Conservation (phyloP, 2,888 invertebrate species). For the Plagodis dolabraria region DNA sequence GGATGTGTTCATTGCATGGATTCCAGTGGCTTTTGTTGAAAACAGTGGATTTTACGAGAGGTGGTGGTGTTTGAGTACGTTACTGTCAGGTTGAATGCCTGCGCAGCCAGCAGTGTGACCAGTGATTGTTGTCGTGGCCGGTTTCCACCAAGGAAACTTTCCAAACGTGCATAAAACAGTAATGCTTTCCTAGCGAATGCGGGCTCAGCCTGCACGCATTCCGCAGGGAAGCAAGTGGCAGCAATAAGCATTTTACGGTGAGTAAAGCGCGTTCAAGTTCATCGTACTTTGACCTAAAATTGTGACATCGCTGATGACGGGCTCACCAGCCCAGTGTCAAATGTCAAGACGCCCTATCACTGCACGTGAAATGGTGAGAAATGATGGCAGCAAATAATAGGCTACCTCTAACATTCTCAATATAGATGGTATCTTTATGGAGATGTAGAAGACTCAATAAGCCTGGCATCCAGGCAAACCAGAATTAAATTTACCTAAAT, state of each 20-base stretch:
- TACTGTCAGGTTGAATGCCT: slow-evolving; percentile 66
- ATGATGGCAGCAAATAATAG: slow-evolving; percentile 19
- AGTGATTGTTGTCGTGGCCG: slow-evolving; percentile 84
- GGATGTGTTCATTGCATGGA: slow-evolving; percentile 67
- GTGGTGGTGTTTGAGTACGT: slow-evolving; percentile 72
- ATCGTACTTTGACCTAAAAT: slow-evolving; percentile 82
- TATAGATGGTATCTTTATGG: too few species aligned
- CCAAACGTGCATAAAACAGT: slow-evolving; percentile 83
- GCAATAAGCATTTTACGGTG: slow-evolving; percentile 83
- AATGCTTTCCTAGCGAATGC: slow-evolving; percentile 82
- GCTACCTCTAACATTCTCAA: not conserved
- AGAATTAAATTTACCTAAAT: too few species aligned
- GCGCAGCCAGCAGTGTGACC: slow-evolving; percentile 74
- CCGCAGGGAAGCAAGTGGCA: slow-evolving; percentile 81
- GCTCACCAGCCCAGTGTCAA: slow-evolving; percentile 57
- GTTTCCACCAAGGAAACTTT: slow-evolving; percentile 82
- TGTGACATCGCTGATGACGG: slow-evolving; percentile 55
- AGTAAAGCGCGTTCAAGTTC: slow-evolving; percentile 81
- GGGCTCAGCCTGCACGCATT: slow-evolving; percentile 81
- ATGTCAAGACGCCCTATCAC: slow-evolving; percentile 54
- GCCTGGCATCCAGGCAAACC: too few species aligned
- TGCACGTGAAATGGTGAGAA: slow-evolving; percentile 43
- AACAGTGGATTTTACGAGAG: slow-evolving; percentile 73
- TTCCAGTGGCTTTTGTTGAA: slow-evolving; percentile 81
- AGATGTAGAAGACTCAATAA: too few species aligned